Base-by-base conservation (phyloP, 2,113 vertebrate genomes). In the Hiodon tergisus region DNA sequence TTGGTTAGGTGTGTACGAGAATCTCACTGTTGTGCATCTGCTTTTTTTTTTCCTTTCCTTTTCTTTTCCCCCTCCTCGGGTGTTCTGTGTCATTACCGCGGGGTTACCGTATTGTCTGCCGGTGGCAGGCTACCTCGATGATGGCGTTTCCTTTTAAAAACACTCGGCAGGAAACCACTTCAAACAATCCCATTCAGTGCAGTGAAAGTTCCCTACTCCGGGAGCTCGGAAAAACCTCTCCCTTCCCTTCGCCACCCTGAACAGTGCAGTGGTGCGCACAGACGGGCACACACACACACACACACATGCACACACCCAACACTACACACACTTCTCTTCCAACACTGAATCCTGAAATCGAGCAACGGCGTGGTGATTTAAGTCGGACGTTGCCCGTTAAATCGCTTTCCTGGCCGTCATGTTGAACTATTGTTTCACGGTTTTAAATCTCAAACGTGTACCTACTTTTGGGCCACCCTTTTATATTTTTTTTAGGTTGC, bases 91-190 rank as follows among this genome's bases (percentile, higher is more conserved):
- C 48, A 10, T 47, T 61, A 55, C 14, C 4, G 17, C 5, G 60
- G 72, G 51, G 2, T 47, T 6, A 7, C n/a, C 6, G 75, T 76
- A 77, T 75, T 77, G 69, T 67, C 74, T 60, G 71, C 80, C 73
- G 69, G 78, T 85, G 80, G 78, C 83, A 81, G 80, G 61, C 69
- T 69, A 62, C 63, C 83, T 74, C 70, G 76, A 66, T 17, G 31
- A 80, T 62, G 75, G 68, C 46, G 78, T 77, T 86, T 86, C 83
- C 84, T 78, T 83, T 77, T 53, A 65, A 81, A 84, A 84, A 84
- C 78, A 84, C 81, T 83, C 73, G 55, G 79, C 83, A 83, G 84
- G 84, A 86, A 86, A 81, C 77, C 76, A 84, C 79, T 82, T 83
- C 83, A 84, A 82, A 86, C 84, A 80, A 84, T 82, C 72, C 67